phyloP scores from a whole-genome alignment of 2,797 vertebrate species.

The Megaceryle alcyon region DNA sequence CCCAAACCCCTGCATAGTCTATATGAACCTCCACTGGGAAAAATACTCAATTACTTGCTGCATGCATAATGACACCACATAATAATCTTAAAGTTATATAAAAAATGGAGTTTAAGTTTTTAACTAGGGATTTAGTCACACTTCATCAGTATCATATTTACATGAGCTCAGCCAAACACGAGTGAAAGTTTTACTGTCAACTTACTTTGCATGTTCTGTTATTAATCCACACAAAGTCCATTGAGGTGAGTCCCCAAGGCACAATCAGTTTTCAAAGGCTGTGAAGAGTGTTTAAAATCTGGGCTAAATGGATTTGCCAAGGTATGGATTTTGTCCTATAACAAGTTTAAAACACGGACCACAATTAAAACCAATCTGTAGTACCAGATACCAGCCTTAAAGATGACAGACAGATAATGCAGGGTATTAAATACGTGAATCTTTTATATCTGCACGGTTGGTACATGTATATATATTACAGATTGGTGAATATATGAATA shows the following conservation, averaged over 20 bases:
- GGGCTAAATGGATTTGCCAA: constrained; percentile 68
- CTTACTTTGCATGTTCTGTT: constrained; percentile 70
- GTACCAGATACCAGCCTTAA: neutral
- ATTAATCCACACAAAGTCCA: constrained; percentile 64
- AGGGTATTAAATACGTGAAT: neutral
- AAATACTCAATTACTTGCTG: constrained; percentile 10
- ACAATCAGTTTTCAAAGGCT: constrained; percentile 34
- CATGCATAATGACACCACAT: constrained; percentile 14
- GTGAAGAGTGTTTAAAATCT: constrained; percentile 61
- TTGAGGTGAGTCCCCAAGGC: constrained; percentile 47
- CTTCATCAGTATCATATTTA: constrained; percentile 71
- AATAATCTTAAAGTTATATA: neutral
- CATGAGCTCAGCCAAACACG: constrained; percentile 60
- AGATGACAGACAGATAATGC: neutral
- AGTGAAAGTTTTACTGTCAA: constrained; percentile 75
- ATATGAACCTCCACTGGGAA: constrained; percentile 18
- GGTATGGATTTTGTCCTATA: constrained; percentile 56
- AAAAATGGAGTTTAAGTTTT: constrained; percentile 45
- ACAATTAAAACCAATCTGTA: neutral
- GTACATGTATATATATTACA: fast-evolving
- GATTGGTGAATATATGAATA: neutral
- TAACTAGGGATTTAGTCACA: constrained; percentile 71
- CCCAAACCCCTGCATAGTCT: neutral
- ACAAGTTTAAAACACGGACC: constrained; percentile 4
- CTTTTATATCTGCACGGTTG: neutral